Base-by-base conservation (phyloP, 2,797 vertebrate genomes). In the Trachurus trachurus region DNA sequence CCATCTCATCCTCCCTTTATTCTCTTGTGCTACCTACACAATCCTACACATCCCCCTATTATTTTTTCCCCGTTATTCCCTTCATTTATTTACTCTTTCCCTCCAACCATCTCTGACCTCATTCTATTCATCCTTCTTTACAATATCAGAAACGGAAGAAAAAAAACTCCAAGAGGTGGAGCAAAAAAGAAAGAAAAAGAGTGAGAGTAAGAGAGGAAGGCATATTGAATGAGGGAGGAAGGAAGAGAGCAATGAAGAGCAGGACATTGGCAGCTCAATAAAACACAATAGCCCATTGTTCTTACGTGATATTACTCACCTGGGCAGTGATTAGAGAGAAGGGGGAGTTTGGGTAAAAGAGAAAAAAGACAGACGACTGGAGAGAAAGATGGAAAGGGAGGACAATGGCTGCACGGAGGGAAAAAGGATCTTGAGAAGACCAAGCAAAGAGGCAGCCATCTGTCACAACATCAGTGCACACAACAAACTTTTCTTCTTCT, bases 221-320 rank as follows among this genome's bases (percentile, higher is more conserved):
- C 40, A 76, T 34, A 58, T 50, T 66, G 39, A 88, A 76, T 66
- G 68, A 75, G 50, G 42, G 69, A 81, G 63, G 66, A 54, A 71
- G 62, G 59, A 53, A 60, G 74, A 62, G 56, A 66, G 64, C 78
- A 76, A 85, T 62, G 40, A 78, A 83, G 75, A 86, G 68, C 40
- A 45, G 85, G 82, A 84, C 62, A 75, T 78, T 45, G 65, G 82
- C 68, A 80, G 81, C 88, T 92, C 93, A 88, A 93, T 93, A 93
- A 87, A 89, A 88, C 83, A 93, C 89, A 91, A 92, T 89, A 88
- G 86, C 69, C 90, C 87, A 93, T 94, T 94, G 92, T 94, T 92
- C 85, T 90, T 85, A 83, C 68, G 72, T 81, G 69, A 82, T 92
- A 94, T 94, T 92, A 93, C 73, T 95, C 92, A 94, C 78, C 76